Percentiles rank a stretch among this genome's conserved stretches.
phyloP scores from a whole-genome alignment of 1,140 invertebrate genomes.

The Drosophila serrata region DNA sequence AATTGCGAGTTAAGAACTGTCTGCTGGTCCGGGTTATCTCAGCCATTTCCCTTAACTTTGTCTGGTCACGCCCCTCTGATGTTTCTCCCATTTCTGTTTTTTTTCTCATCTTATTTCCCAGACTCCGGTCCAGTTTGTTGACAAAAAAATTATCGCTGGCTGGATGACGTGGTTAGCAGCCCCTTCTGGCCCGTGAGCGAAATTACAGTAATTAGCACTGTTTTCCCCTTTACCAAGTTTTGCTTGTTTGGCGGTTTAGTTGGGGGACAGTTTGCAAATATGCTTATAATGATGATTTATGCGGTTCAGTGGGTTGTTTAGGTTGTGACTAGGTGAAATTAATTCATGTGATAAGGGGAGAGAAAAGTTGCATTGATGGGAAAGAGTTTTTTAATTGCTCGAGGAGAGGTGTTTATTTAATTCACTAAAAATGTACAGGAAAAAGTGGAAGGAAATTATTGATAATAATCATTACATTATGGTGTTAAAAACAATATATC shows the following conservation, averaged over 20 bases:
- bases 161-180: conserved; percentile 39
- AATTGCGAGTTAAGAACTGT: conserved; percentile 60
- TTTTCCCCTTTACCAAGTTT: neutral
- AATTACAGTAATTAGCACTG: conserved; percentile 70
- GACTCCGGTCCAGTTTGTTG: conserved; percentile 25
- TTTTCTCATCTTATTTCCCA: neutral
- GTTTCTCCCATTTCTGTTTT: conserved; percentile 2
- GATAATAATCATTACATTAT: neutral
- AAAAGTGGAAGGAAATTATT: neutral
- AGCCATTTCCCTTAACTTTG: conserved; percentile 18
- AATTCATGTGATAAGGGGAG: conserved; percentile 1
- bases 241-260: conserved; percentile 30
- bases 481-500: neutral
- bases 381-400: neutral
- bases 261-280: conserved; percentile 37
- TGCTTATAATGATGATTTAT: conserved; percentile 57
- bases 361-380: conserved; percentile 13
- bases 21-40: conserved; percentile 36
- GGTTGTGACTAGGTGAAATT: neutral
- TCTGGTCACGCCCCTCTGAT: conserved; percentile 51
- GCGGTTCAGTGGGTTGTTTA: conserved; percentile 8
- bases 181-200: conserved; percentile 17
- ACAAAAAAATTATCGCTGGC: conserved; percentile 69
- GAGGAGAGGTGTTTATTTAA: neutral
- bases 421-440: too few species aligned